Evolutionary conservation across 2,797 vertebrate genomes (phyloP), one percentile per base, ranked within the genome.

Genomic region (Huso huso): DNA sequence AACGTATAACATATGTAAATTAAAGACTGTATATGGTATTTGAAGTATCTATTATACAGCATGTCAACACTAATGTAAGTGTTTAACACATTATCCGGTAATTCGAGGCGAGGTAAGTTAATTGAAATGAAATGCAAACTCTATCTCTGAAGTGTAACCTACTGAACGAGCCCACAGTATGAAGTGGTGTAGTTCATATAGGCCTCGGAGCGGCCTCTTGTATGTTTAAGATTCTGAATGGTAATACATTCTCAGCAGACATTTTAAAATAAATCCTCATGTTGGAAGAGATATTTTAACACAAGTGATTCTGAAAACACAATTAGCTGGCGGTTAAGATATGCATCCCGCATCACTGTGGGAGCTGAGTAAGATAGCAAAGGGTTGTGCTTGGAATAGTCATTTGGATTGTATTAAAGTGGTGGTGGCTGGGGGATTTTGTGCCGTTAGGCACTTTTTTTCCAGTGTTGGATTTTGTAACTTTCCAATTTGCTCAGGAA

Each of bases 401-500:
- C 18, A 37, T 18, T 62, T 62, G 18, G 18, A 10, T n/a, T 23
- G 18, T 62, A 9, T 23, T 62, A 9, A 9, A 6, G 4, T 7
- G 10, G 61, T 7, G 2, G 61, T 37, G 18, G 18, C 48, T 15
- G 61, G 10, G 15, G 18, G 61, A 62, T 9, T 58, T 7, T 23
- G 18, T 62, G 18, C 18, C 61, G 37, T 37, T 13, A 6, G 18
- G 61, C 61, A 62, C 48, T 62, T 48, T 37, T 23, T 37, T 23
- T 62, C 18, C 37, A 62, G 13, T 62, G 61, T 37, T 62, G 61
- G 61, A 37, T 37, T 62, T 62, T 23, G 10, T 18, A 37, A 15
- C 61, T 62, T 62, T 62, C 61, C 61, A 62, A 62, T 62, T 62
- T 62, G 37, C 18, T 62, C 18, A 7, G 11, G 10, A 62, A 62